These are phyloP conservation scores for Mustela nigripes DNA, from an alignment of 2,113 vertebrate genomes.

Conservation along the genomic window DNA sequence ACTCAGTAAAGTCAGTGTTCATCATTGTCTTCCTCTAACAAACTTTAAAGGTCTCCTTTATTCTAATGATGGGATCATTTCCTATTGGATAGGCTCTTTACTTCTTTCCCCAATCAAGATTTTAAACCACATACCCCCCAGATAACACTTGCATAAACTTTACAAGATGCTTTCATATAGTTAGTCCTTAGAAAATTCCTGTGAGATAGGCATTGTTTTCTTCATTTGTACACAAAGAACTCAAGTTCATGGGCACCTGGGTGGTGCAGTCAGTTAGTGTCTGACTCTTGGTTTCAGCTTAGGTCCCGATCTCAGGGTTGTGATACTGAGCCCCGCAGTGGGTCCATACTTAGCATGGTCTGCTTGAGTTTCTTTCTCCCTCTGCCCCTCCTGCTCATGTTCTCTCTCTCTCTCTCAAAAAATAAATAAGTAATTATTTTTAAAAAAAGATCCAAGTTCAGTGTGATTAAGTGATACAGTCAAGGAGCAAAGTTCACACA, in stretches of 20 bases:
- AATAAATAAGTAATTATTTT: background rate
- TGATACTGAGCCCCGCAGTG: rapidly evolving
- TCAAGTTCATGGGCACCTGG: background rate
- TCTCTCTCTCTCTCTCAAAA: background rate
- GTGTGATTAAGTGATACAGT: background rate
- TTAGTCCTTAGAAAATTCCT: background rate
- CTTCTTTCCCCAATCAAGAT: background rate
- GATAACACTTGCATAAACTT: background rate
- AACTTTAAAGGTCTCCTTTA: conserved; percentile 42
- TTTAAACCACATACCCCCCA: background rate
- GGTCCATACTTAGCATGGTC: background rate
- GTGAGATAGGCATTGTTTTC: background rate
- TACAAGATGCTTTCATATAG: background rate
- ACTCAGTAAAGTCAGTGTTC: conserved; percentile 13
- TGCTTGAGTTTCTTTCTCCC: background rate
- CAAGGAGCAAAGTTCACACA: background rate
- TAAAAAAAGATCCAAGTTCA: background rate
- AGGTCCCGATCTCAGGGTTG: background rate
- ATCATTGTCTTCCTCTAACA: background rate
- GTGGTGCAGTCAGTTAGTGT: background rate
- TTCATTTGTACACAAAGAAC: conserved; percentile 36
- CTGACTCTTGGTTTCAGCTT: background rate
- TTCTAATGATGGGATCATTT: background rate
- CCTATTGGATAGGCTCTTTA: background rate
- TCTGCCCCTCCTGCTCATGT: background rate